These are phyloP conservation scores for Syngnathus acus DNA, from an alignment of 2,797 vertebrate species.

Conservation along the genomic window DNA sequence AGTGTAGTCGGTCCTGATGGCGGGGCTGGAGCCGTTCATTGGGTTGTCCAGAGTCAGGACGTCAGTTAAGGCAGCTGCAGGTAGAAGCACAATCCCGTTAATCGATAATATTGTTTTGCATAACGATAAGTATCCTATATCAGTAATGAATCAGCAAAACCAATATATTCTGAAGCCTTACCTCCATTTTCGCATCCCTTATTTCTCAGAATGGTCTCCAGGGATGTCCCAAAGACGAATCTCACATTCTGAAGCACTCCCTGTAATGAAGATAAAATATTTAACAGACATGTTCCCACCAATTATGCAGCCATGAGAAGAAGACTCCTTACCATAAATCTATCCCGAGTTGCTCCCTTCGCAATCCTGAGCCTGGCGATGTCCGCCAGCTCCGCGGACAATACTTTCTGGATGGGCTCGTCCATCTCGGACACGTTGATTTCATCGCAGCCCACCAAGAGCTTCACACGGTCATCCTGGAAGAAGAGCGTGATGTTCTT, in stretches of 20 bases:
- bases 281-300: neutral
- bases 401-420: conserved; percentile 82
- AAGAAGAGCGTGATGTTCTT: conserved; percentile 94
- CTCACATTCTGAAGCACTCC: conserved; percentile 94
- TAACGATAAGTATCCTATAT: neutral
- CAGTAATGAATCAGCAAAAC: neutral
- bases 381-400: conserved; percentile 78
- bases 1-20: conserved; percentile 87
- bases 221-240: conserved; percentile 91
- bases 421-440: conserved; percentile 85
- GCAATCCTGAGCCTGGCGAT: conserved; percentile 80
- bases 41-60: conserved; percentile 86
- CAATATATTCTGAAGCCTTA: conserved; percentile 57
- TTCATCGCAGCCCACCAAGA: conserved; percentile 91
- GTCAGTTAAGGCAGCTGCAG: conserved; percentile 68
- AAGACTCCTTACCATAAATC: conserved; percentile 79
- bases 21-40: conserved; percentile 88
- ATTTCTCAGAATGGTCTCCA: conserved; percentile 87
- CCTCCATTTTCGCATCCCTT: conserved; percentile 90
- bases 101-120: conserved; percentile 10
- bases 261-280: conserved; percentile 54
- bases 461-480: conserved; percentile 87
- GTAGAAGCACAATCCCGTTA: conserved; percentile 6
- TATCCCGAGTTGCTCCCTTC: conserved; percentile 83
- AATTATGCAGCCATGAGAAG: neutral